Base-by-base conservation (phyloP, 2,113 vertebrate species). In the Corapipo altera region DNA sequence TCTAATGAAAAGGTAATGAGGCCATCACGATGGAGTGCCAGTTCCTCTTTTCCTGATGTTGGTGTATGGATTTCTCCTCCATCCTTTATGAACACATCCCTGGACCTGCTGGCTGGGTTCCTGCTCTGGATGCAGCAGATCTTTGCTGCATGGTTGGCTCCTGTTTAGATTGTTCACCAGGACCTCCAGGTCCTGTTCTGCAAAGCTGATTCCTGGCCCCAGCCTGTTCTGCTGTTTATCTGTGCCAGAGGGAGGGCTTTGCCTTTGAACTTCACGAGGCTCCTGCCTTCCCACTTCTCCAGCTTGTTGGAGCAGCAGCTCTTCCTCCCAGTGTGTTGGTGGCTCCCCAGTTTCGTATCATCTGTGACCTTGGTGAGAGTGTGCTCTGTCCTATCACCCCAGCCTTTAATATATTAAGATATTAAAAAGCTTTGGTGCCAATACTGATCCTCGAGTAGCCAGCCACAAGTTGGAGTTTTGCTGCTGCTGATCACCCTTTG, bases 11-110 rank as follows among this genome's bases (percentile, higher is more conserved):
- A 72, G 23, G 32, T 46, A 26, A 16, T 3, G 58, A 85, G 71
- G 23, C 76, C 18, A 26, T 70, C 11, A 23, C 0, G 1, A 26
- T 14, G 37, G 43, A 75, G 7, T 17, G 23, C 13, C 43, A 2
- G 16, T 39, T 75, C 23, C 4, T 71, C 22, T 67, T 64, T n/a
- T n/a, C 35, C 32, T 66, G 30, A 43, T 22, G 24, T 27, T 27
- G 33, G 6, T 61, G n/a, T 48, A 69, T 66, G 23, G 37, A 24
- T 5, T n/a, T 62, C 23, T 5, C 13, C 22, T 1, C 3, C 6
- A 30, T 18, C 32, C 21, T 41, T 26, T 46, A 11, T 6, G 22
- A 12, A 18, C 27, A 4, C 4, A 2, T 15, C 61, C 27, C 21
- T 73, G 74, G 35, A 57, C 12, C 10, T 49, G 32, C 20, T 83